Conservation (phyloP, 2,797 vertebrate genomes). For the Alcedo atthis region DNA sequence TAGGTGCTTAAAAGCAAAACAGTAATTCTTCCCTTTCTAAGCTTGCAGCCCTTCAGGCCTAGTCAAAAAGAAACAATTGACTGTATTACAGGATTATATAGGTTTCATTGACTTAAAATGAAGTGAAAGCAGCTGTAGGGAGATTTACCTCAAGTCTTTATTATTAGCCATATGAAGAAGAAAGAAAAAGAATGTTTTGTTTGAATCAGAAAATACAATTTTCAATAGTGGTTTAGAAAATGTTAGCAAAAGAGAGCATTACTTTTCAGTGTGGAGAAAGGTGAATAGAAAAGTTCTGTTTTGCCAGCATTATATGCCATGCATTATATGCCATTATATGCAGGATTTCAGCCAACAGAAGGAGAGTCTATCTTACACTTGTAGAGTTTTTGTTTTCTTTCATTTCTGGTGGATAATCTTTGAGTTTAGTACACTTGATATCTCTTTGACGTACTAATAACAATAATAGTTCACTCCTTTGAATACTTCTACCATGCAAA, state of each 20-base stretch:
- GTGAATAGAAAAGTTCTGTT: slow-evolving; percentile 70
- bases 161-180: slow-evolving; percentile 90
- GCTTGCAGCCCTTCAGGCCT: slow-evolving; percentile 88
- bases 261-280: slow-evolving; percentile 64
- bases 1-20: slow-evolving; percentile 85
- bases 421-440: slow-evolving; percentile 34
- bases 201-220: slow-evolving; percentile 83
- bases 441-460: slow-evolving; percentile 53
- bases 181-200: slow-evolving; percentile 89
- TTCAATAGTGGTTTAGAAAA: slow-evolving; percentile 83
- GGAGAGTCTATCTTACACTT: not conserved
- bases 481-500: slow-evolving; percentile 52
- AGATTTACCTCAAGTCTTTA: slow-evolving; percentile 94
- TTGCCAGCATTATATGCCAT: slow-evolving; percentile 53
- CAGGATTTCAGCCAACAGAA: slow-evolving; percentile 36
- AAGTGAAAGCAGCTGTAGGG: slow-evolving; percentile 93
- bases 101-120: slow-evolving; percentile 95
- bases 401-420: slow-evolving; percentile 57
- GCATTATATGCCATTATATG: slow-evolving; percentile 23
- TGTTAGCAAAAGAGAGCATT: slow-evolving; percentile 54
- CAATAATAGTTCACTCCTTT: slow-evolving; percentile 24
- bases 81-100: slow-evolving; percentile 92
- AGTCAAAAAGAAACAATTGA: slow-evolving; percentile 88
- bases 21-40: slow-evolving; percentile 90
- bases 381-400: slow-evolving; percentile 55